These are phyloP conservation scores for Tachina lurida DNA, from an alignment of 2,888 invertebrate species.

Conservation along the genomic window DNA sequence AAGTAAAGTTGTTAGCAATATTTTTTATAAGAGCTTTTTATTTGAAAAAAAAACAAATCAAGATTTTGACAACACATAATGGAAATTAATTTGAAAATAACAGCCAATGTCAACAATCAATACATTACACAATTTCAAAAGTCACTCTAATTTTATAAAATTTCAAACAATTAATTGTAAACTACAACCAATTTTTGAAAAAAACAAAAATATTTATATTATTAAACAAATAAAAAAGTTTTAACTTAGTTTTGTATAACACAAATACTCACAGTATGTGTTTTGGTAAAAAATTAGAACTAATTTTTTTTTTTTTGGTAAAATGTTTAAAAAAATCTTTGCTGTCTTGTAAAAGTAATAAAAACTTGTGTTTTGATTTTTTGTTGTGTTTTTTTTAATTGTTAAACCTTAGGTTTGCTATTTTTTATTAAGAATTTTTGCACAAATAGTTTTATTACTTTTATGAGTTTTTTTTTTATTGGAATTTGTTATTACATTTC, in stretches of 20 bases:
- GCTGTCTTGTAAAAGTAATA: background rate
- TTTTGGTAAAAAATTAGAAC: constrained; percentile 51
- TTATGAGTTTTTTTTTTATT: constrained; percentile 52
- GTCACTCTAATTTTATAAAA: constrained; percentile 24
- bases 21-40: constrained; percentile 47
- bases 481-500: constrained; percentile 71
- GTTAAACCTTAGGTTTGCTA: no score
- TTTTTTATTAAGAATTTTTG: background rate
- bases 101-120: constrained; percentile 52
- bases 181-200: constrained; percentile 60
- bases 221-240: constrained; percentile 45
- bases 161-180: constrained; percentile 57
- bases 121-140: constrained; percentile 48
- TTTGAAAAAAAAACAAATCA: constrained; percentile 14
- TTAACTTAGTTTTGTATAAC: constrained; percentile 47
- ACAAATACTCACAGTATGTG: constrained; percentile 70
- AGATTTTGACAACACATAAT: constrained; percentile 6
- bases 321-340: constrained; percentile 13
- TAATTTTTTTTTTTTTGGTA: constrained; percentile 35
- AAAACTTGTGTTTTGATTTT: constrained; percentile 43
- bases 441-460: constrained; percentile 48
- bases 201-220: constrained; percentile 11
- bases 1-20: constrained; percentile 13
- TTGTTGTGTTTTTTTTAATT: no score
- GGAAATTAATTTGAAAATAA: constrained; percentile 39